These are phyloP conservation scores for Struthio camelus DNA, from an alignment of 2,113 vertebrate species.

Conservation along the genomic window DNA sequence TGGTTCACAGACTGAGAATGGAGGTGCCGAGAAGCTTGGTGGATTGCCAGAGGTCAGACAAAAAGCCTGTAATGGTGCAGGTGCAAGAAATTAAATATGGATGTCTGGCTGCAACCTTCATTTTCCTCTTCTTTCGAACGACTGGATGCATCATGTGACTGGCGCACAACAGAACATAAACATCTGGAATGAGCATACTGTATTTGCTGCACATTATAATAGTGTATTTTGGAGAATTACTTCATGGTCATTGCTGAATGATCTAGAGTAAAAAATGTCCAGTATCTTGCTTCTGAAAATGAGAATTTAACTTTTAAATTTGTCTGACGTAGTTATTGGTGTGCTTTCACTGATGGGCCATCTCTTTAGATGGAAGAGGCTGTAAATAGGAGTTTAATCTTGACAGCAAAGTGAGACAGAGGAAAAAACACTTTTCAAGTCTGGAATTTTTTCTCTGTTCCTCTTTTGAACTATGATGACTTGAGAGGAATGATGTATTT, in stretches of 20 bases:
- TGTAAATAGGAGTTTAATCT: not conserved
- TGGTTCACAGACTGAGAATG: no score
- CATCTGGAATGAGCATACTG: not conserved
- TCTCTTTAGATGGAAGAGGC: not conserved
- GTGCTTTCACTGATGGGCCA: not conserved
- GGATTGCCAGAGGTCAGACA: not conserved
- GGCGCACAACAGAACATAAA: not conserved
- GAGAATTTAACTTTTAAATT: not conserved
- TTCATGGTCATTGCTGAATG: not conserved
- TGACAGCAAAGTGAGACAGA: not conserved
- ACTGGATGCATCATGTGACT: not conserved
- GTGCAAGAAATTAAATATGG: not conserved
- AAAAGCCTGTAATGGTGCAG: not conserved
- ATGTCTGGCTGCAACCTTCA: not conserved
- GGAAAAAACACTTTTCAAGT: not conserved
- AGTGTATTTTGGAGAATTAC: not conserved
- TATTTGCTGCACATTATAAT: not conserved
- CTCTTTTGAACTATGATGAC: not conserved
- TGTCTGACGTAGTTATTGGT: not conserved
- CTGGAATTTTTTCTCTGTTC: not conserved
- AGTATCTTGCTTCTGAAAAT: not conserved
- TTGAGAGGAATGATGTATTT: not conserved
- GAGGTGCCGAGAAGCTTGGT: not conserved
- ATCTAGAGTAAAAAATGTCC: not conserved
- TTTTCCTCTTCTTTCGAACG: not conserved